These are phyloP conservation scores for Leptinotarsa juncta DNA, from an alignment of 2,888 invertebrate species.

Conservation along the genomic window DNA sequence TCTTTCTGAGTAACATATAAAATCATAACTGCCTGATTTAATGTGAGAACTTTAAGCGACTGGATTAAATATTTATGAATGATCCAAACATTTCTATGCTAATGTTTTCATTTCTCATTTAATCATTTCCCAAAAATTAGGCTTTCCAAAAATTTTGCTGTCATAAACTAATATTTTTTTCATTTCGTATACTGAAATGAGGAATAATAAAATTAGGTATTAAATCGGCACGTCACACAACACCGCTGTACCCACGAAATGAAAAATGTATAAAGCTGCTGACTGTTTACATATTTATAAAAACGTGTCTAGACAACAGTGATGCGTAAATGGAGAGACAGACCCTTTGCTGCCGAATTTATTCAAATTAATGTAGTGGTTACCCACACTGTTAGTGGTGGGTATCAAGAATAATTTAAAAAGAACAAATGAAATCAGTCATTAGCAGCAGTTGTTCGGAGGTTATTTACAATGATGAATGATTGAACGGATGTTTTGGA, in stretches of 20 bases:
- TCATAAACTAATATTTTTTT: too few relatives aligned
- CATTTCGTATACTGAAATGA: neutral
- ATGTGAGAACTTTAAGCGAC: too few relatives aligned
- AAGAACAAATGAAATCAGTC: neutral
- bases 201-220: neutral
- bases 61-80: too few relatives aligned
- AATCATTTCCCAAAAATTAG: too few relatives aligned
- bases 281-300: conserved; percentile 52
- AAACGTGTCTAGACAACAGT: conserved; percentile 51
- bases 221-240: neutral
- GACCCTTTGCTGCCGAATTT: conserved; percentile 49
- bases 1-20: too few relatives aligned
- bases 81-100: too few relatives aligned
- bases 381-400: neutral
- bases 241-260: conserved; percentile 26
- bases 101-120: too few relatives aligned
- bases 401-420: neutral
- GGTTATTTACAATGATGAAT: neutral
- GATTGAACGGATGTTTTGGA: too few relatives aligned
- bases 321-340: conserved; percentile 48
- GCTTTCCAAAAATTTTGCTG: too few relatives aligned
- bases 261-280: conserved; percentile 45
- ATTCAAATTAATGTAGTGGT: conserved; percentile 44
- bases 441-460: neutral
- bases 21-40: too few relatives aligned